Evolutionary conservation across 2,888 invertebrate species (phyloP).

Genomic region (Trissolcus japonicus): DNA sequence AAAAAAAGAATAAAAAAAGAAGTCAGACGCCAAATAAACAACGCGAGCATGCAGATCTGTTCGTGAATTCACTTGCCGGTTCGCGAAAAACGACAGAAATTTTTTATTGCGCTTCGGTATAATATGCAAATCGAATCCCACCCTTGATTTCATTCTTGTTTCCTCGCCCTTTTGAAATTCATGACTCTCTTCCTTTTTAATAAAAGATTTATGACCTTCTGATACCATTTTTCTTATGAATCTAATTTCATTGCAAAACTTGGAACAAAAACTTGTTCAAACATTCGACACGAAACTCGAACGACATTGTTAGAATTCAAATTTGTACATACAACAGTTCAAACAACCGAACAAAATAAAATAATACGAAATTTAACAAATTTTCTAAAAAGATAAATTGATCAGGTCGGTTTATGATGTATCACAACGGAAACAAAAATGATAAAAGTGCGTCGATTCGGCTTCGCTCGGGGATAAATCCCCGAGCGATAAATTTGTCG

Average conservation of each 20-base stretch:
- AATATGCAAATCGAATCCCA: constrained; percentile 42
- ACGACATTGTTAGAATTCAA: background rate
- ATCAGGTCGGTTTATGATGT: background rate
- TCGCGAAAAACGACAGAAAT: constrained; percentile 52
- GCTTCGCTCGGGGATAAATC: constrained; percentile 11
- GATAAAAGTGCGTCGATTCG: background rate
- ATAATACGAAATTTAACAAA: too few species aligned
- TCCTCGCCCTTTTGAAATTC: constrained; percentile 26
- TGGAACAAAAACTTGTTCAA: background rate
- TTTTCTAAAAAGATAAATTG: too few species aligned
- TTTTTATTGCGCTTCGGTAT: constrained; percentile 41
- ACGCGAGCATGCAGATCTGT: constrained; percentile 51
- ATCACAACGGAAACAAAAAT: background rate
- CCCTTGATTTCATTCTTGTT: constrained; percentile 8
- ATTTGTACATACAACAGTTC: too few species aligned
- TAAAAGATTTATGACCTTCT: constrained; percentile 46
- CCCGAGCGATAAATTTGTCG: constrained; percentile 26
- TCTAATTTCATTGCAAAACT: background rate
- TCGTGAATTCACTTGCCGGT: constrained; percentile 67
- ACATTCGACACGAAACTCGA: background rate
- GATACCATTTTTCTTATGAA: constrained; percentile 10
- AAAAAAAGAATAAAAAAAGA: too few species aligned
- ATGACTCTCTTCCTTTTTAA: constrained; percentile 20
- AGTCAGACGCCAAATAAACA: constrained; percentile 40
- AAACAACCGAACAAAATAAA: too few species aligned